Evolutionary conservation across 2,113 vertebrate species (phyloP), one percentile per base, ranked within the genome.

Genomic region (Scophthalmus maximus): DNA sequence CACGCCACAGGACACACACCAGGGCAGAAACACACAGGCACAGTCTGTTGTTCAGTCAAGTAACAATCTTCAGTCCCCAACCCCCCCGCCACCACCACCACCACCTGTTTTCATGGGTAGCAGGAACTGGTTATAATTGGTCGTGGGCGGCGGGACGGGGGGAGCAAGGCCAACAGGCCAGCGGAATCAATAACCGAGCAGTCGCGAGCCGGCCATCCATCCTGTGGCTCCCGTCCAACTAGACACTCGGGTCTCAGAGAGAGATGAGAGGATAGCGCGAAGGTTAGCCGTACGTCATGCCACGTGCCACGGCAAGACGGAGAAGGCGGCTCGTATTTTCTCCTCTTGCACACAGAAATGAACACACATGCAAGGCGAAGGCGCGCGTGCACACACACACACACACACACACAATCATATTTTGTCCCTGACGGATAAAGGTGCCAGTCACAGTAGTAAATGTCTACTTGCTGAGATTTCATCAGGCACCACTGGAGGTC

Each of bases 131-230:
- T 87, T 79, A 62, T 85, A 87, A 91, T 88, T 89, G 77, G 83
- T 87, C 71, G 82, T 78, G 70, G 80, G 81, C 77, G 73, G 75
- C 42, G 59, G 80, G 66, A 61, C 10, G 15, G 30, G 58, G n/a
- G 61, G 69, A 69, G 76, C 75, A 61, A 79, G 84, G 84, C 78
- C 76, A 83, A 72, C 76, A 81, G 87, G 74, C 53, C 70, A 55
- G 38, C 1, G 3, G 55, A 88, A 91, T 91, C 85, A 88, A 90
- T 89, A 90, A 83, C 65, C 1, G 8, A 78, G 80, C 70, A 25
- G 77, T 65, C 78, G 83, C 60, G 26, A 79, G 71, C 78, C 76
- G 76, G 58, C 78, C 82, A 83, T 92, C 82, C 87, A 84, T 89
- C 82, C 63, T 50, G 69, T 81, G 79, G 88, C 87, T 78, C 68